A percentile compares a stretch with the other conserved stretches of the same genome.
Conservation (phyloP, 1,140 invertebrate species). For the Micrasema longulum region DNA sequence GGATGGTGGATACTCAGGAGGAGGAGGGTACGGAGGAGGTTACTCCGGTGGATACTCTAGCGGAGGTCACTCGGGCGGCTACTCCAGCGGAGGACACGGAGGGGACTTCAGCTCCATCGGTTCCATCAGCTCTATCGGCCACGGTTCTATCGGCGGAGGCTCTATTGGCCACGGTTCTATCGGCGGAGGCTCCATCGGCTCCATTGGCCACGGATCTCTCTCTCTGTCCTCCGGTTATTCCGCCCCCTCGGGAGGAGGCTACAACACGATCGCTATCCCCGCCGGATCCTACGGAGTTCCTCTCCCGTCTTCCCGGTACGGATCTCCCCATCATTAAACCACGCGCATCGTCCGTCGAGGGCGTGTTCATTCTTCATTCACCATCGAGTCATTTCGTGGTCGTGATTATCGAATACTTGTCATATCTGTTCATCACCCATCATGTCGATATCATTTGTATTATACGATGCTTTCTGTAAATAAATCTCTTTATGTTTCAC, state of each 20-base stretch:
- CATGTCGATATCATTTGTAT: conserved; percentile 47
- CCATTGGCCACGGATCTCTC: conserved; percentile 31
- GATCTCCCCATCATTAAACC: conserved; percentile 63
- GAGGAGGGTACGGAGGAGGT: conserved; percentile 45
- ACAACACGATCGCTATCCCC: conserved; percentile 64
- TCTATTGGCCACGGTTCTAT: conserved; percentile 5
- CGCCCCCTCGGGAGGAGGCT: conserved; percentile 56
- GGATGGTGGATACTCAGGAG: conserved; percentile 61
- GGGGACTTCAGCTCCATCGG: conserved; percentile 33
- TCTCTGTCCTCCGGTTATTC: conserved; percentile 57
- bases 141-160: conserved; percentile 48
- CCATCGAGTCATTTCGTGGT: conserved; percentile 41
- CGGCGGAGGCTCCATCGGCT: conserved; percentile 51
- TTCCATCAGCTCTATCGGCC: not conserved
- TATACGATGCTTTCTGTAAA: conserved; percentile 53
- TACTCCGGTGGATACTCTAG: conserved; percentile 55
- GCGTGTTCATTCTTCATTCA: not conserved
- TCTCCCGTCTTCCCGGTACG: conserved; percentile 63
- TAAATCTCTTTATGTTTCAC: conserved; percentile 53
- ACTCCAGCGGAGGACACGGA: conserved; percentile 55
- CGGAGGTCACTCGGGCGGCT: conserved; percentile 59
- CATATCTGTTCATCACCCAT: conserved; percentile 45
- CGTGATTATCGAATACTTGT: conserved; percentile 48
- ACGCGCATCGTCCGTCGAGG: not conserved
- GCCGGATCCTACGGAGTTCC: conserved; percentile 66